Evolutionary conservation across 2,797 vertebrate genomes (phyloP), one percentile per base, ranked within the genome.

Genomic region (Hoplostethus mediterraneus): DNA sequence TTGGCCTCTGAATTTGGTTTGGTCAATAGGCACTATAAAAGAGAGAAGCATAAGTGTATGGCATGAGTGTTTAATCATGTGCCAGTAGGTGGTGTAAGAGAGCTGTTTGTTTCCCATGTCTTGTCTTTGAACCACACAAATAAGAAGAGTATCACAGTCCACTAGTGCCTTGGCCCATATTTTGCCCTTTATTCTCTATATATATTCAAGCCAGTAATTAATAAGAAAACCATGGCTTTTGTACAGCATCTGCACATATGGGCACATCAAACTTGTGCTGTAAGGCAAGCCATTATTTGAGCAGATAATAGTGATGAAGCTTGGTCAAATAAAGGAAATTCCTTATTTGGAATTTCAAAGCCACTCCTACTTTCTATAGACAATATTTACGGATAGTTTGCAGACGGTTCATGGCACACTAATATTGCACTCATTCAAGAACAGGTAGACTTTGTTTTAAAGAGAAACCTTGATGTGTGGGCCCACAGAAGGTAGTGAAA

Each of bases 11-110:
- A 13, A 36, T 36, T 6, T 36, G 7, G 4, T 36, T 6, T 36
- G 7, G 4, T 36, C 28, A 6, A 6, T 36, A 7, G 6, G 33
- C 5, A 36, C 33, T 36, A 36, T 8, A 36, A 6, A 9, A 47
- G 48, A 58, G n/a, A 21, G 14, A 42, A 38, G 17, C 16, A 6
- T 52, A 64, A 9, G 1, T 85, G 82, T 53, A 28, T 57, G 62
- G 79, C 3, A 28, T 28, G 28, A 28, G 28, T 28, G 28, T 28
- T 53, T 68, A 54, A 45, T 16, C 11, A 25, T n/a, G 3, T 40
- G 12, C 77, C 87, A 83, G 38, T 54, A 89, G 88, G 52, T 82
- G 87, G 87, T 58, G 86, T 70, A 72, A 87, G 66, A 83, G 65
- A 79, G n/a, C 79, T 44, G 47, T 33, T 36, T 47, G 33, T 6